Conservation (phyloP, 2,888 invertebrate genomes). For the Sarcophaga variegata region DNA sequence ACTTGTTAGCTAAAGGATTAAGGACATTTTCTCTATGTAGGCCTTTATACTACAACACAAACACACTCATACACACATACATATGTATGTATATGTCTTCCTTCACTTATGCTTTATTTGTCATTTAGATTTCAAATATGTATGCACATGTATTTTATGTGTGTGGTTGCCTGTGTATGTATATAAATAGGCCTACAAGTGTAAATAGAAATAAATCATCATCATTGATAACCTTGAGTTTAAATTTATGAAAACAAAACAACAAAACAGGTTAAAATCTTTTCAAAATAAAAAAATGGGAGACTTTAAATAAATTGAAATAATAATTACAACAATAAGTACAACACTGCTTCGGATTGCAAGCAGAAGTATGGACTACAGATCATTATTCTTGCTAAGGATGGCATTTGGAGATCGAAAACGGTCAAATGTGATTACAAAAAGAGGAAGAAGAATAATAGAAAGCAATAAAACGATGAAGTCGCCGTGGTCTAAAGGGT, state of each 20-base stretch:
- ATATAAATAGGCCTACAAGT: not conserved
- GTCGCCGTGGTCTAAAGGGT: too few species aligned
- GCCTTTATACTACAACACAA: constrained; percentile 1
- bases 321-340: too few species aligned
- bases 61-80: not conserved
- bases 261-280: constrained; percentile 16
- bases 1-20: constrained; percentile 62
- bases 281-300: not conserved
- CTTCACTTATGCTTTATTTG: not conserved
- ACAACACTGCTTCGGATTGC: too few species aligned
- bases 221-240: constrained; percentile 47
- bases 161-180: not conserved
- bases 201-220: not conserved
- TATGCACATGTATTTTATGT: not conserved
- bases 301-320: too few species aligned
- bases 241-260: constrained; percentile 33
- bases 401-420: too few species aligned
- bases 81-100: not conserved
- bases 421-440: too few species aligned
- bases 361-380: too few species aligned
- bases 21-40: constrained; percentile 46
- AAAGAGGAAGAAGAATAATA: too few species aligned
- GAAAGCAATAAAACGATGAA: too few species aligned
- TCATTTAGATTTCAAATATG: not conserved
- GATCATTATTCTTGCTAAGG: too few species aligned